Evolutionary conservation across 2,888 invertebrate genomes (phyloP), one percentile per base, ranked within the genome.

Genomic region (Macaria notata): DNA sequence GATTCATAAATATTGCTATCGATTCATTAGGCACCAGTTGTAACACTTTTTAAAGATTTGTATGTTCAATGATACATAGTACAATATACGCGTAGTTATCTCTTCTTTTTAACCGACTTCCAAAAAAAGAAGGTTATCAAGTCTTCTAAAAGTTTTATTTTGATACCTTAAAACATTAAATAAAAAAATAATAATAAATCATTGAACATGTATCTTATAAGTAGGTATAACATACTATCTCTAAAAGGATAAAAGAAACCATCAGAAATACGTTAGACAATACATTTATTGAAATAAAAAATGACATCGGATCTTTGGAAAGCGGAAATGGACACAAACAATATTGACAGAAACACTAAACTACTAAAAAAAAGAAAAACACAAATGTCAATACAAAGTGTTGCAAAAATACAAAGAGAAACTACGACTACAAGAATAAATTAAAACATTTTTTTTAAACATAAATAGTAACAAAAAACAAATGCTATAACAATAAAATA

Each of bases 221-320:
- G 41, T 44, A n/a, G n/a, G n/a, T n/a, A 19, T 19, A 47, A 42
- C 9, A 44, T 47, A 31, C 43, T 43, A 51, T 47, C 31, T 29
- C 4, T 49, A 50, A 7, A 41, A 49, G 47, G 55, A 42, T 46
- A 72, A 79, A 76, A 77, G 69, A 83, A 83, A 81, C 75, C 75
- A 78, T 79, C 73, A 74, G 59, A 76, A 72, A 73, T 69, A 72
- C 69, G 63, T 60, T 76, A 76, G 66, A 75, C 78, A 41, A 88
- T 87, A 89, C 86, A 84, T 90, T 91, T 91, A 91, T 90, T 91
- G 90, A 90, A 91, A 91, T 88, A 88, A 88, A 84, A 85, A 90
- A 90, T 90, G 91, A 91, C 91, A 89, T 87, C 56, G 84, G 87
- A 83, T 74, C 69, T 75, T 83, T 79, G 88, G 88, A 83, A 74